A percentile compares a stretch with the other conserved stretches of the same genome.
phyloP scores from a whole-genome alignment of 2,888 invertebrate genomes.

The Falcaria lacertinaria region DNA sequence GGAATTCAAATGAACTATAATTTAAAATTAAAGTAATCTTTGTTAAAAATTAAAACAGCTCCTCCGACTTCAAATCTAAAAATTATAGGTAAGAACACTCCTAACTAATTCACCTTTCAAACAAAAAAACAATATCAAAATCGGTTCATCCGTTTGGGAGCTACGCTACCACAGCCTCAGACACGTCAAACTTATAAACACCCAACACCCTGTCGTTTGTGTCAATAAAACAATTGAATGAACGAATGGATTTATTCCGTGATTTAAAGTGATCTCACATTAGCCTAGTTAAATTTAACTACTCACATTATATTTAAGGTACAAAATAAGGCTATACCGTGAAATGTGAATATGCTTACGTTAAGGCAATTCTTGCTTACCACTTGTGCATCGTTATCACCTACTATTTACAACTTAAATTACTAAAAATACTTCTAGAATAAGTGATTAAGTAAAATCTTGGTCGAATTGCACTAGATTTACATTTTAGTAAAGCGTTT shows the following conservation, averaged over 20 bases:
- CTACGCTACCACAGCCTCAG: too few species aligned
- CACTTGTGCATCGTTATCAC: slow-evolving; percentile 50
- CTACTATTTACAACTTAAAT: slow-evolving; percentile 53
- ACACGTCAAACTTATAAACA: too few species aligned
- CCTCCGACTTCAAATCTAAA: too few species aligned
- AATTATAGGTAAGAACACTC: too few species aligned
- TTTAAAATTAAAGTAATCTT: too few species aligned
- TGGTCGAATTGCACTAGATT: slow-evolving; percentile 60
- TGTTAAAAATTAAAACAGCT: too few species aligned
- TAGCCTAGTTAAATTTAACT: slow-evolving; percentile 29
- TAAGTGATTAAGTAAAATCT: slow-evolving; percentile 38
- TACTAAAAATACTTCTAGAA: slow-evolving; percentile 33
- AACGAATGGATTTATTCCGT: slow-evolving; percentile 43
- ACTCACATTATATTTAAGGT: slow-evolving; percentile 49
- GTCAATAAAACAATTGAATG: slow-evolving; percentile 15
- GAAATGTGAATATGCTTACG: slow-evolving; percentile 69
- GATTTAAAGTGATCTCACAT: slow-evolving; percentile 46
- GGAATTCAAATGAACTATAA: too few species aligned
- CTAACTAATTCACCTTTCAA: too few species aligned
- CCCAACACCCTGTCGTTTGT: too few species aligned
- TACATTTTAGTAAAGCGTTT: slow-evolving; percentile 53
- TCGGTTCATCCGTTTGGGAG: too few species aligned
- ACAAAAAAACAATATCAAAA: too few species aligned
- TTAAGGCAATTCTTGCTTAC: slow-evolving; percentile 74
- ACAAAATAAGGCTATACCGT: slow-evolving; percentile 77